Conservation (phyloP, 2,888 invertebrate species). For the Nemurella pictetii region DNA sequence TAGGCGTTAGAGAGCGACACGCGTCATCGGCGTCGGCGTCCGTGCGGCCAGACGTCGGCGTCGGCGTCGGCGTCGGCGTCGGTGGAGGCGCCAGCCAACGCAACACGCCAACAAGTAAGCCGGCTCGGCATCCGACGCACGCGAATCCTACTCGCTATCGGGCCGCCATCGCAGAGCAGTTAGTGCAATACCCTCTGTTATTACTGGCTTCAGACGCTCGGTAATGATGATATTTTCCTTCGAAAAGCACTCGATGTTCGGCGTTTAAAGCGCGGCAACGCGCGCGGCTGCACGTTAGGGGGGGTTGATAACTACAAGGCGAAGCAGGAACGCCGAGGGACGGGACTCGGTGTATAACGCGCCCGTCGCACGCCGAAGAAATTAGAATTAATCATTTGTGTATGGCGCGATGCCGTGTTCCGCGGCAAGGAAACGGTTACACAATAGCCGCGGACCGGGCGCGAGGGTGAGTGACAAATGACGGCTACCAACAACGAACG, state of each 20-base stretch:
- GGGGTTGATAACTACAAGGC: background rate
- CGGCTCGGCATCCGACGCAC: background rate
- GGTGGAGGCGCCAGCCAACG: no score
- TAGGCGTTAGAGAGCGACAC: background rate
- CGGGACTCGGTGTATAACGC: no score
- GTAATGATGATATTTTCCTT: background rate
- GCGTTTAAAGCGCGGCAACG: background rate
- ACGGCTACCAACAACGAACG: background rate
- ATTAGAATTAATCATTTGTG: background rate
- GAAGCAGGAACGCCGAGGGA: no score
- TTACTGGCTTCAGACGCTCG: background rate
- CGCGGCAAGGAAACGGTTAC: background rate
- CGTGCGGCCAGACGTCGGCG: background rate
- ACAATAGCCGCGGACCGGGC: background rate
- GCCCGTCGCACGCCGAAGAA: background rate
- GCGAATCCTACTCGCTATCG: background rate
- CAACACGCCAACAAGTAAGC: no score
- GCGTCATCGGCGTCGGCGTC: background rate
- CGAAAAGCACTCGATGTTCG: background rate
- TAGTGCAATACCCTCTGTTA: background rate
- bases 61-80: background rate
- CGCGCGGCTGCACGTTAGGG: background rate
- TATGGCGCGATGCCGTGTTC: background rate
- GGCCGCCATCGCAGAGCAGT: background rate
- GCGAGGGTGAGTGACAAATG: no score